A percentile compares a stretch with the other conserved stretches of the same genome.
phyloP scores from a whole-genome alignment of 1,140 invertebrate genomes.

The Leguminivora glycinivorella region DNA sequence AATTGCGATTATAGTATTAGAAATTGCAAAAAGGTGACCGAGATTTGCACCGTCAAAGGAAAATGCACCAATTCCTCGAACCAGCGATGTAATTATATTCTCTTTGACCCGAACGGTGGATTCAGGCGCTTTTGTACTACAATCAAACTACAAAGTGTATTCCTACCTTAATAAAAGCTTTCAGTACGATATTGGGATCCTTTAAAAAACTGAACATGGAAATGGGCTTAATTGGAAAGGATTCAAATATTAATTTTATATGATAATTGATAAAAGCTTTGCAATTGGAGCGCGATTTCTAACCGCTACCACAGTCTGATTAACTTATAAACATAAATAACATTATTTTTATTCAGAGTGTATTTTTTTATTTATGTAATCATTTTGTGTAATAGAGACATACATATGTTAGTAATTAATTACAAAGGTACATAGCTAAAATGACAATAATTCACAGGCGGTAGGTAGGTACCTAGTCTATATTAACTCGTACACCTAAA shows the following conservation, averaged over 20 bases:
- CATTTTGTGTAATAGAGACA: too few relatives aligned
- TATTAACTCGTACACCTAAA: too few relatives aligned
- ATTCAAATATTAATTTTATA: background rate
- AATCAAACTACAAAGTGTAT: background rate
- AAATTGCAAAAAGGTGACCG: background rate
- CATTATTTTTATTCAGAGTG: too few relatives aligned
- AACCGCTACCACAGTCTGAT: too few relatives aligned
- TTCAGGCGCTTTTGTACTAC: background rate
- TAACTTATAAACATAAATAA: too few relatives aligned
- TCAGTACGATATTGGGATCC: background rate
- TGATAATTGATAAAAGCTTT: constrained; percentile 1
- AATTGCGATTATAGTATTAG: too few relatives aligned
- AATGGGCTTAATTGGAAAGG: constrained; percentile 7
- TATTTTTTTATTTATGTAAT: too few relatives aligned
- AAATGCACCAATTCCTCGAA: background rate
- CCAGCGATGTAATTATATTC: constrained; percentile 3
- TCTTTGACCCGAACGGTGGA: background rate
- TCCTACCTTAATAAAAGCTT: background rate
- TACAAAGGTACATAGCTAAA: too few relatives aligned
- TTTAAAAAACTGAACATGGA: background rate
- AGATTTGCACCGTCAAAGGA: background rate
- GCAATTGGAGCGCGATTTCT: background rate
- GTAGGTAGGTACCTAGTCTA: too few relatives aligned
- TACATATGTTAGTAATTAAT: too few relatives aligned
- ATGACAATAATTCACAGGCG: too few relatives aligned